Percentiles rank a stretch among this genome's conserved stretches.
These are phyloP conservation scores for Itoplectis maculator DNA, from an alignment of 2,888 invertebrate genomes.

Conservation along the genomic window DNA sequence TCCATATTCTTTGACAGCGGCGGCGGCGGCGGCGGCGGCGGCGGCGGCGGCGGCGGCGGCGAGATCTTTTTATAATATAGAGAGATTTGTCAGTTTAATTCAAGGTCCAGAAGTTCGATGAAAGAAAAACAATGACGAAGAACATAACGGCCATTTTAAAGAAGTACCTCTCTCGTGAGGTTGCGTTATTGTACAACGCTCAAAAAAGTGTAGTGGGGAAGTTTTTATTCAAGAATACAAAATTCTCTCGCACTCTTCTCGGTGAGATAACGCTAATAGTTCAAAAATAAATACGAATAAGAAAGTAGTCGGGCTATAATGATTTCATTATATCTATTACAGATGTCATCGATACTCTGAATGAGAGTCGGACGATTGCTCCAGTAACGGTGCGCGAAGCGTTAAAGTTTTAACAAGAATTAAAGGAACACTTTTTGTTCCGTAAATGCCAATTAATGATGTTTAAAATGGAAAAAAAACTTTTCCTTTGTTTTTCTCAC, in stretches of 20 bases:
- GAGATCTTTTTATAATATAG: too few species aligned
- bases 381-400: conserved; percentile 19
- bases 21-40: too few species aligned
- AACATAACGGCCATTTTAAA: conserved; percentile 15
- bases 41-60: too few species aligned
- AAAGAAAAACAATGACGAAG: conserved; percentile 18
- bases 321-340: conserved; percentile 13
- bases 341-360: conserved; percentile 38
- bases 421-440: too few species aligned
- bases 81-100: background rate
- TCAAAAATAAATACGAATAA: conserved; percentile 6
- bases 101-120: conserved; percentile 1
- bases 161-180: conserved; percentile 23
- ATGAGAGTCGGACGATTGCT: conserved; percentile 15
- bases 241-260: conserved; percentile 27
- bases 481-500: too few species aligned
- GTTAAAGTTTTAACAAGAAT: too few species aligned
- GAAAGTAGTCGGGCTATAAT: conserved; percentile 12
- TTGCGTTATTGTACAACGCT: conserved; percentile 40
- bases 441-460: too few species aligned
- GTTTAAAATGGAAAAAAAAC: too few species aligned
- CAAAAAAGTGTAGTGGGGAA: conserved; percentile 29
- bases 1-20: too few species aligned
- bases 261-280: conserved; percentile 24
- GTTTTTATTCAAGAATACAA: conserved; percentile 31